These are phyloP conservation scores for Harpegnathos saltator DNA, from an alignment of 1,140 invertebrate genomes.

Conservation along the genomic window DNA sequence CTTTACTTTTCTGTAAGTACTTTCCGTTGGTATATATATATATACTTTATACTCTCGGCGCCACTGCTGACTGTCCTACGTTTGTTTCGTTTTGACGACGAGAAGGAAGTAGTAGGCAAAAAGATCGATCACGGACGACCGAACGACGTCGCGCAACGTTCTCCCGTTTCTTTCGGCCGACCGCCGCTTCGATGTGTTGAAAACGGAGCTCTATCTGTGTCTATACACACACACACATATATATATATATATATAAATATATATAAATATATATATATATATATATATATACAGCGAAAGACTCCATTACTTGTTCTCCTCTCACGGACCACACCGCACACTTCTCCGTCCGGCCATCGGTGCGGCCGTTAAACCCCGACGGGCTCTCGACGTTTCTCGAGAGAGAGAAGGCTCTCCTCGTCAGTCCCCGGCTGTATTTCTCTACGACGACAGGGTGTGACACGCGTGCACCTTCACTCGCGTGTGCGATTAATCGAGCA, in stretches of 20 bases:
- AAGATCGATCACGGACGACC: conserved; percentile 65
- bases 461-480: conserved; percentile 29
- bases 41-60: conserved; percentile 61
- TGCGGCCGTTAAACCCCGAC: conserved; percentile 21
- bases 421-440: conserved; percentile 24
- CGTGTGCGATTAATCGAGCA: conserved; percentile 43
- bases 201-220: too few relatives aligned
- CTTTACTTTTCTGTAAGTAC: conserved; percentile 53
- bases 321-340: conserved; percentile 54
- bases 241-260: not conserved
- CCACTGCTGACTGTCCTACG: conserved; percentile 67
- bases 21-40: conserved; percentile 58
- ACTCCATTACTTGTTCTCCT: conserved; percentile 53
- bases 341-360: conserved; percentile 41
- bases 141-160: conserved; percentile 55
- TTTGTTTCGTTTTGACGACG: conserved; percentile 66
- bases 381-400: conserved; percentile 25
- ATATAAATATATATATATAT: not conserved
- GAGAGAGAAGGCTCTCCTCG: conserved; percentile 42
- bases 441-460: not conserved
- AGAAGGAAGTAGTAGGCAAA: conserved; percentile 34
- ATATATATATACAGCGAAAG: conserved; percentile 34
- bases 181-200: too few relatives aligned
- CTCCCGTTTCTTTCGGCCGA: too few relatives aligned
- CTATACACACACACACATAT: too few relatives aligned